Base-by-base conservation (phyloP, 2,113 vertebrate genomes). In the Eolophus roseicapilla region DNA sequence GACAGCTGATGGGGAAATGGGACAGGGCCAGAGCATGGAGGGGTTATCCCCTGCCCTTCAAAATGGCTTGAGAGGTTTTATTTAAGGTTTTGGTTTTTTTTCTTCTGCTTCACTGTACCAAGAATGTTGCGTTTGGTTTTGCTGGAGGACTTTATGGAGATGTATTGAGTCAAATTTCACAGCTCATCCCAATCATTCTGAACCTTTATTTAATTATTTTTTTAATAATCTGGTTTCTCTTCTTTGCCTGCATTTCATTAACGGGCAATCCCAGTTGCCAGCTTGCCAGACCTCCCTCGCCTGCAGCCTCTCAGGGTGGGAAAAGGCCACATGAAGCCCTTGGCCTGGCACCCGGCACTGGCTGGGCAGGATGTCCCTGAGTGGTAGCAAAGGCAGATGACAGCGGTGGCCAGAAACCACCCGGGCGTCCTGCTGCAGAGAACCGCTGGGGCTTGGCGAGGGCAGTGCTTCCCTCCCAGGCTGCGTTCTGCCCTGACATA, bases 401-500 rank as follows among this genome's bases (percentile, higher is more conserved):
- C 18, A 15, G 14, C 3, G 4, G 35, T 57, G 59, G 35, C 31
- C 29, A 17, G 35, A 33, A 71, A 7, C 49, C 11, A 1, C 44
- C 11, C 2, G 2, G 2, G 3, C 10, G 31, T 57, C 27, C 50
- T 2, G 7, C 24, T 7, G n/a, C 8, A 29, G 55, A 29, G 47
- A 41, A 29, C 50, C 3, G 1, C 57, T 35, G 21, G 21, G 10
- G 21, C 11, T 10, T n/a, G n/a, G n/a, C 1, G 4, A 47, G n/a
- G 49, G n/a, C 7, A 1, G 21, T 18, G 7, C 17, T 49, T 35
- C 35, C 50, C 12, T 17, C 44, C 21, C 5, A 6, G 4, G 8
- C 74, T 27, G 47, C 1, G 0, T 18, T 7, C 3, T 2, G 33
- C 46, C 3, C 46, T 2, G 1, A 29, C 29, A 1, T 13, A 2